Conservation (phyloP, 1,140 invertebrate genomes). For the Callitettix versicolor region DNA sequence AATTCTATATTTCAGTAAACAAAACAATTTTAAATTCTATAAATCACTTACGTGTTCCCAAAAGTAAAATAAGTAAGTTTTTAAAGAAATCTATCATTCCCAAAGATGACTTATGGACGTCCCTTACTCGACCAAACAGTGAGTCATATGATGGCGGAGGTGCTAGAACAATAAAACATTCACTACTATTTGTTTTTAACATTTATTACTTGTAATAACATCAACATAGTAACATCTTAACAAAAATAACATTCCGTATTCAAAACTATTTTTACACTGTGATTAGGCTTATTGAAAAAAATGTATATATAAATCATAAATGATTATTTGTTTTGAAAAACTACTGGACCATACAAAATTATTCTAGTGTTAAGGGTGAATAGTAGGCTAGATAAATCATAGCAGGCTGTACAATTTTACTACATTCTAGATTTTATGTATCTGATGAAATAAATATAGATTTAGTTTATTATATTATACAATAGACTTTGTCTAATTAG, state of each 20-base stretch:
- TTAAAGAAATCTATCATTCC: conserved; percentile 49
- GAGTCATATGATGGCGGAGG: conserved; percentile 59
- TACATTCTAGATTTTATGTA: no score
- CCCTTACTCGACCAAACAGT: conserved; percentile 50
- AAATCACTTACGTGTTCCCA: conserved; percentile 46
- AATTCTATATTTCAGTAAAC: conserved; percentile 10
- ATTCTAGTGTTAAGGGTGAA: no score
- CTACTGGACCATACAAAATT: no score
- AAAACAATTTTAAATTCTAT: conserved; percentile 3
- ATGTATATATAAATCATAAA: not conserved
- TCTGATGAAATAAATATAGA: no score
- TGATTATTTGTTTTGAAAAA: not conserved
- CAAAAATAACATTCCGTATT: not conserved
- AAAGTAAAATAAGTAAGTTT: conserved; percentile 46
- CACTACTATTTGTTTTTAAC: no score
- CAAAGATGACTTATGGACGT: conserved; percentile 46
- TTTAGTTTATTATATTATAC: no score
- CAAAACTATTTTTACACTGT: not conserved
- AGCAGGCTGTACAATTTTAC: no score
- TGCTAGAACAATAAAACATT: conserved; percentile 14
- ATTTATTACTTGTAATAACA: not conserved
- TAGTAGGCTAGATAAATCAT: no score
- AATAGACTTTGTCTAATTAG: no score
- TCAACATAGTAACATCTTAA: not conserved
- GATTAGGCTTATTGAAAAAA: not conserved